phyloP scores from a whole-genome alignment of 2,888 invertebrate species.

The Chromoteleia sp. region DNA sequence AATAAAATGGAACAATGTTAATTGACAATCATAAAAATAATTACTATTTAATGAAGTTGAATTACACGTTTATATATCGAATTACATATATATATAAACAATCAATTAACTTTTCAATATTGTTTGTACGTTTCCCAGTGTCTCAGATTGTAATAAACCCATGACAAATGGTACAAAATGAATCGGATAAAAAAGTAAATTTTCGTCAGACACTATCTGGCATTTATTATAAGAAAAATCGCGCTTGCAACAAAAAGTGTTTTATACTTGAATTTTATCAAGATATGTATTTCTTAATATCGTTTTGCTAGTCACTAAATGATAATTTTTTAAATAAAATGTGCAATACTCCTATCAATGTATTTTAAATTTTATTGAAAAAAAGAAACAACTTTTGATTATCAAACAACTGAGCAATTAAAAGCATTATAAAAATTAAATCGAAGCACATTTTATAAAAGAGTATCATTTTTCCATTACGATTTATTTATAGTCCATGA shows the following conservation, averaged over 20 bases:
- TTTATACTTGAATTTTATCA: slow-evolving; percentile 16
- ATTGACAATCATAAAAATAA: slow-evolving; percentile 16
- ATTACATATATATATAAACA: background rate
- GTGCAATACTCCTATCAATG: slow-evolving; percentile 29
- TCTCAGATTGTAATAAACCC: background rate
- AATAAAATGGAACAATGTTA: background rate
- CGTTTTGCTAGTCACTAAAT: slow-evolving; percentile 58
- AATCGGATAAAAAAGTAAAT: background rate
- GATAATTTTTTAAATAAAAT: slow-evolving; percentile 40
- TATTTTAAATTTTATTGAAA: background rate
- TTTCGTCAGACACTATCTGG: slow-evolving; percentile 2
- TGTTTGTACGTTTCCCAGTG: slow-evolving; percentile 10
- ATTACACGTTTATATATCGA: background rate
- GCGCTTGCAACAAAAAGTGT: background rate
- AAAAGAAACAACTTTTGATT: no score
- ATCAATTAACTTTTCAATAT: slow-evolving; percentile 28
- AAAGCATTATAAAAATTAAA: no score
- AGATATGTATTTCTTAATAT: slow-evolving; percentile 36
- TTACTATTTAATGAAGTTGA: background rate
- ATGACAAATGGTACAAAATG: slow-evolving; percentile 27
- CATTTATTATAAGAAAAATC: slow-evolving; percentile 7
- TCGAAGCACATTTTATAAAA: slow-evolving; percentile 49
- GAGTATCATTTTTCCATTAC: slow-evolving; percentile 31
- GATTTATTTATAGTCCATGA: slow-evolving; percentile 39
- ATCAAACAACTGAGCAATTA: no score